Evolutionary conservation across 2,888 invertebrate species (phyloP).

Genomic region (Conomelus anceps): DNA sequence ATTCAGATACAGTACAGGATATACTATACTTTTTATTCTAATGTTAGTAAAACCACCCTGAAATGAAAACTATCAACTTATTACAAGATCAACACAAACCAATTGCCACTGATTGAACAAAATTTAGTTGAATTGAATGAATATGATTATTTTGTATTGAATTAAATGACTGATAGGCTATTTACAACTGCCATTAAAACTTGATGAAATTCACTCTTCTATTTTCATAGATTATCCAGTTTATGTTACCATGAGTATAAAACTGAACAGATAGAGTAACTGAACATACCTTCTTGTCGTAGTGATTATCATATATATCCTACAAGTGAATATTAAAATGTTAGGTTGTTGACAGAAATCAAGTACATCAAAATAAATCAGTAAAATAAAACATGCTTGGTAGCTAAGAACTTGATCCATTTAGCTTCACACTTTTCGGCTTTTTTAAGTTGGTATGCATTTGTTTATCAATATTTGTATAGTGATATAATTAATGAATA

Average conservation of each 20-base stretch:
- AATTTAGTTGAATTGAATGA: background rate
- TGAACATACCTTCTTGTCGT: conserved; percentile 4
- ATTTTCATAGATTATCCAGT: background rate
- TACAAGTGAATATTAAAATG: background rate
- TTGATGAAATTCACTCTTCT: background rate
- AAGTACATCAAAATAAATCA: background rate
- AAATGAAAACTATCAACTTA: background rate
- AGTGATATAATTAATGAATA: no score
- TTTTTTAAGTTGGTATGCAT: background rate
- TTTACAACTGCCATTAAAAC: background rate
- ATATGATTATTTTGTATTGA: background rate
- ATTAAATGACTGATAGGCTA: background rate
- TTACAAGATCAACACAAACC: background rate
- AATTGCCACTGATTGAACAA: background rate
- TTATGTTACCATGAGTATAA: background rate
- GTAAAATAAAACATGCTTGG: background rate
- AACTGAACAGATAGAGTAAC: background rate
- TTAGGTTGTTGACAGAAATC: background rate
- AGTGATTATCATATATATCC: conserved; percentile 3
- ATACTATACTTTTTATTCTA: background rate
- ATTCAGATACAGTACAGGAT: background rate
- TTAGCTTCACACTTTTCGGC: no score
- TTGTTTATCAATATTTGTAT: no score
- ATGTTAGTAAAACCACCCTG: background rate
- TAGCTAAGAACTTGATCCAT: no score